phyloP scores from a whole-genome alignment of 2,113 vertebrate genomes.

The Cricetomys ansorgei region DNA sequence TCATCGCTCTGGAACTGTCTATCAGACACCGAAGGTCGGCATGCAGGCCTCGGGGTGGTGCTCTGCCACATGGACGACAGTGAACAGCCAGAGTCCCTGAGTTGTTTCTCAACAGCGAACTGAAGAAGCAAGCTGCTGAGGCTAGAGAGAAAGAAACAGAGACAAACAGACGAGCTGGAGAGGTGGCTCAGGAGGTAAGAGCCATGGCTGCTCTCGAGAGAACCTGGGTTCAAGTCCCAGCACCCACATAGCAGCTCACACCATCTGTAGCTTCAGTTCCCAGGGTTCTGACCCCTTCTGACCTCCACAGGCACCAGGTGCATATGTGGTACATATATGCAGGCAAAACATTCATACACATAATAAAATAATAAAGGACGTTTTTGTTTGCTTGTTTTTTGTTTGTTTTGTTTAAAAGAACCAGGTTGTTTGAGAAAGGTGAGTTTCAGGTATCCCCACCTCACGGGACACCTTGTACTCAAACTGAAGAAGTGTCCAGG shows the following conservation, averaged over 20 bases:
- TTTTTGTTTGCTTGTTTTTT: no score
- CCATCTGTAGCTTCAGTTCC: neutral
- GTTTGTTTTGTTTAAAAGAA: neutral
- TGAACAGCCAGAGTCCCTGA: neutral
- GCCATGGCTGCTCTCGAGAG: neutral
- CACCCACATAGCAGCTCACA: neutral
- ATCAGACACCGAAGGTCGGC: neutral
- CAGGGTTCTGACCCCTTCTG: neutral
- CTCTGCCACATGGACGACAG: neutral
- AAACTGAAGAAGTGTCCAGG: neutral
- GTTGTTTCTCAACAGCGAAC: neutral
- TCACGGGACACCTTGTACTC: neutral
- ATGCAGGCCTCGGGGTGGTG: neutral
- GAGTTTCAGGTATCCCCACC: neutral
- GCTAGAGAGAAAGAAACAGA: neutral
- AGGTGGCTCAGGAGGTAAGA: neutral
- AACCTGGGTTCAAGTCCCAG: neutral
- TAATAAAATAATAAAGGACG: neutral
- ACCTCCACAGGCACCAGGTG: neutral
- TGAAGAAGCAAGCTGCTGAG: neutral
- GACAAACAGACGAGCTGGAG: neutral
- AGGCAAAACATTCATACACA: neutral
- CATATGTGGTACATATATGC: neutral
- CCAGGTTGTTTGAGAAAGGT: neutral
- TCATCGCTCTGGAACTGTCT: neutral